phyloP scores from a whole-genome alignment of 2,113 vertebrate species.

The Ceyx cyanopectus region DNA sequence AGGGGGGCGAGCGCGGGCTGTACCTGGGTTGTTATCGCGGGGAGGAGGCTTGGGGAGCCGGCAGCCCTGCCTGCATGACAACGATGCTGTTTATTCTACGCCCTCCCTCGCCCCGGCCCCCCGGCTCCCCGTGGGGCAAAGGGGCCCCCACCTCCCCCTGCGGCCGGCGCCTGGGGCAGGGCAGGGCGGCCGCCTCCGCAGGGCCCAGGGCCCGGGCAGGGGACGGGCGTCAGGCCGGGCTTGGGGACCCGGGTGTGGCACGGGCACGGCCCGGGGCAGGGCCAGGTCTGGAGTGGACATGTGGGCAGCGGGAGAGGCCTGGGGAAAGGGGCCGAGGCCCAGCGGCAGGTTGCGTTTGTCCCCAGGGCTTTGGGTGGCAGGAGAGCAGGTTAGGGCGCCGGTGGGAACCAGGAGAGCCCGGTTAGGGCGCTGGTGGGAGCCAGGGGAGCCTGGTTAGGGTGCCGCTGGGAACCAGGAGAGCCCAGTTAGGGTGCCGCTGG shows the following conservation, averaged over 20 bases:
- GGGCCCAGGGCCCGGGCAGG: not conserved
- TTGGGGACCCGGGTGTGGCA: not conserved
- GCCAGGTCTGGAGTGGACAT: not conserved
- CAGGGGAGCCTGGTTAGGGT: not conserved
- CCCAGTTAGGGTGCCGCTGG: not conserved
- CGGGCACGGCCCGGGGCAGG: not conserved
- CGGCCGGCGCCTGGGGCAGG: not conserved
- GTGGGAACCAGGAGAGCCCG: no score
- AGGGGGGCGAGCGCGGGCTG: not conserved
- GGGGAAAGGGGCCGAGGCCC: not conserved
- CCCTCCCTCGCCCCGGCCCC: slow-evolving; percentile 1
- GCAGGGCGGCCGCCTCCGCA: not conserved
- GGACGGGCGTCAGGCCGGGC: not conserved
- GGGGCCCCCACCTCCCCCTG: not conserved
- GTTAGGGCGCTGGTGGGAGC: no score
- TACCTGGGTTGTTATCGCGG: slow-evolving; percentile 38
- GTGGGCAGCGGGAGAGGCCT: not conserved
- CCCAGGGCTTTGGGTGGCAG: not conserved
- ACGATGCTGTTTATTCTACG: slow-evolving; percentile 18
- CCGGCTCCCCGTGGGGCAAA: not conserved
- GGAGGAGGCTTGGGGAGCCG: slow-evolving; percentile 22
- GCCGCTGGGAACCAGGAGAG: not conserved
- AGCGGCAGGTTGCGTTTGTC: not conserved
- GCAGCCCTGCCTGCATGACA: slow-evolving; percentile 8
- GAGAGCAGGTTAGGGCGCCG: no score